A percentile compares a stretch with the other conserved stretches of the same genome.
phyloP scores from a whole-genome alignment of 2,888 invertebrate species.

The Euphydryas editha region DNA sequence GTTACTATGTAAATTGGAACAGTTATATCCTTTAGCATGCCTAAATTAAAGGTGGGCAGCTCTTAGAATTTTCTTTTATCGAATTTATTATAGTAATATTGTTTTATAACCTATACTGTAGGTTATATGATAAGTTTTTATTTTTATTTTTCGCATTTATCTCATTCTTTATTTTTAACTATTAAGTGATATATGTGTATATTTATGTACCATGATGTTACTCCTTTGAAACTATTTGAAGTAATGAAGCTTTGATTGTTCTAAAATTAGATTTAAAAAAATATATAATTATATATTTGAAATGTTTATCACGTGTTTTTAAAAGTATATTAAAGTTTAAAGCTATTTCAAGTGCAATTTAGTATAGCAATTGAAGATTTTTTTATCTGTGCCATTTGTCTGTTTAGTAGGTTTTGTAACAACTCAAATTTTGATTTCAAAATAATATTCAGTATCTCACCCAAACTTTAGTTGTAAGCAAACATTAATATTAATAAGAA shows the following conservation, averaged over 20 bases:
- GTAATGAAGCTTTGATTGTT: slow-evolving; percentile 33
- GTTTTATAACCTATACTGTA: slow-evolving; percentile 44
- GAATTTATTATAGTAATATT: slow-evolving; percentile 46
- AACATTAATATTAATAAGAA: slow-evolving; percentile 57
- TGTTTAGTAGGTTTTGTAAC: slow-evolving; percentile 36
- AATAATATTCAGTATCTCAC: slow-evolving; percentile 34
- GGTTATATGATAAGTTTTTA: slow-evolving; percentile 43
- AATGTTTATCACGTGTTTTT: slow-evolving; percentile 50
- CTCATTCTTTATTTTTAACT: slow-evolving; percentile 38
- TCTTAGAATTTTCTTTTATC: slow-evolving; percentile 39
- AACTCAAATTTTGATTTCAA: slow-evolving; percentile 37
- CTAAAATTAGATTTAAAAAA: slow-evolving; percentile 33
- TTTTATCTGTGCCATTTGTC: slow-evolving; percentile 68
- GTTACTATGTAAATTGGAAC: slow-evolving; percentile 39
- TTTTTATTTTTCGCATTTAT: slow-evolving; percentile 50
- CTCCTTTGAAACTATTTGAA: slow-evolving; percentile 23
- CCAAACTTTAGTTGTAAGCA: slow-evolving; percentile 41
- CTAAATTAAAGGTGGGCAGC: slow-evolving; percentile 41
- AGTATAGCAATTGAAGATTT: slow-evolving; percentile 48
- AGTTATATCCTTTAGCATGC: slow-evolving; percentile 34
- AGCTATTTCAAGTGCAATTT: slow-evolving; percentile 62
- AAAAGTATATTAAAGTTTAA: slow-evolving; percentile 43
- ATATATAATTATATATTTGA: slow-evolving; percentile 37
- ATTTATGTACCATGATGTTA: slow-evolving; percentile 38
- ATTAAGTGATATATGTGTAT: slow-evolving; percentile 39